Base-by-base conservation (phyloP, 2,113 vertebrate genomes). In the Oryzias curvinotus region DNA sequence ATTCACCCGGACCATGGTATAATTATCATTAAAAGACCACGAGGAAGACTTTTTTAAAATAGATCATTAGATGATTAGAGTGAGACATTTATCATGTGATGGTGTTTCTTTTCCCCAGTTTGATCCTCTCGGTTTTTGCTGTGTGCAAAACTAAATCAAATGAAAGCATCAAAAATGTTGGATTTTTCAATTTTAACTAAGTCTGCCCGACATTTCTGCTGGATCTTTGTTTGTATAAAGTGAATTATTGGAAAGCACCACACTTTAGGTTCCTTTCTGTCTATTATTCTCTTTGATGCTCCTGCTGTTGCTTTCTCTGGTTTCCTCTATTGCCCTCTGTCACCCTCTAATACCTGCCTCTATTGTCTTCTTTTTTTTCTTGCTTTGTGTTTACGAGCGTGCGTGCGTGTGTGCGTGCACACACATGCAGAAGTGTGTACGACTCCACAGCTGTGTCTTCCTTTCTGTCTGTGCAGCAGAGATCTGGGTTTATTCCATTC, bases 401-500 rank as follows among this genome's bases (percentile, higher is more conserved):
- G 46, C 46, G 58, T 23, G 17, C 18, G 41, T 42, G 41, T 68
- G 55, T 71, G 62, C 71, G 67, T 51, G 53, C 47, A 25, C 51
- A 52, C 41, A 30, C 41, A 18, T n/a, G n/a, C 41, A n/a, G 1
- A 25, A 43, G 18, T 51, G 26, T 52, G 28, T 55, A 46, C 58
- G 65, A 50, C 45, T 77, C 56, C 56, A 70, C 77, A 80, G 81
- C 75, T 78, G 68, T 76, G 74, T 80, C 70, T 67, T 51, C 56
- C 26, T 56, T 64, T 68, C 67, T 75, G 57, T 75, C 62, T 77
- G 64, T 49, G 57, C 50, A 69, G 78, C 71, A 87, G 71, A 85
- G 78, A 85, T 87, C 65, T 84, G 81, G 78, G 67, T 74, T 84
- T 73, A 78, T 68, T 84, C 79, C 80, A 74, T 75, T 67, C 62